phyloP scores from a whole-genome alignment of 30 jellyfish, hydroid and myxozoan genomes.

The Rhopilema esculentum region DNA sequence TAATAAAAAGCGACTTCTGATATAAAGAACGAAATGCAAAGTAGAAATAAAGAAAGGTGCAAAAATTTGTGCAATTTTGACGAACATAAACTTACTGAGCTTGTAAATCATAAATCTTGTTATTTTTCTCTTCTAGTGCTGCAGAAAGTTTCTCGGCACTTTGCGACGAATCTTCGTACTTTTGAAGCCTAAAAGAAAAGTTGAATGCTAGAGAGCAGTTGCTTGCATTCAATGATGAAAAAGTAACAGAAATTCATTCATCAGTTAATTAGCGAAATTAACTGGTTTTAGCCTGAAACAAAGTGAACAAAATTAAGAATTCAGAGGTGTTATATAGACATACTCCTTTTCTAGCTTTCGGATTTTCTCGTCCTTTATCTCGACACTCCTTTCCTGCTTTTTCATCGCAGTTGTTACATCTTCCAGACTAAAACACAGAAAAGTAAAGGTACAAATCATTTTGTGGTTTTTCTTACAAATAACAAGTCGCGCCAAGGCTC shows the following conservation, averaged over 20 bases:
- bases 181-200: slow-evolving; percentile 65
- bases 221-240: not conserved
- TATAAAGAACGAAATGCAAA: no score
- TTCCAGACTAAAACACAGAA: slow-evolving; percentile 68
- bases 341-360: slow-evolving; percentile 81
- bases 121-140: slow-evolving; percentile 75
- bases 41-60: no score
- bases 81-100: slow-evolving; percentile 57
- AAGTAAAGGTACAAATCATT: not conserved
- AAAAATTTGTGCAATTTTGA: no score
- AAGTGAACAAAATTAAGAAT: not conserved
- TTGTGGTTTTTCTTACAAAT: not conserved
- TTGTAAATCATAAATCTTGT: slow-evolving; percentile 67
- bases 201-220: not conserved
- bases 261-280: not conserved
- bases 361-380: slow-evolving; percentile 69
- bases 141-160: slow-evolving; percentile 59
- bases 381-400: slow-evolving; percentile 63
- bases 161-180: slow-evolving; percentile 67
- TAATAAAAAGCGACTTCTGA: not conserved
- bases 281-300: not conserved
- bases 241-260: not conserved
- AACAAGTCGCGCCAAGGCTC: not conserved
- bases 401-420: slow-evolving; percentile 60
- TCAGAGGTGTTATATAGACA: not conserved